Evolutionary conservation across 2,113 vertebrate genomes (phyloP).

Genomic region (Ochotona princeps): DNA sequence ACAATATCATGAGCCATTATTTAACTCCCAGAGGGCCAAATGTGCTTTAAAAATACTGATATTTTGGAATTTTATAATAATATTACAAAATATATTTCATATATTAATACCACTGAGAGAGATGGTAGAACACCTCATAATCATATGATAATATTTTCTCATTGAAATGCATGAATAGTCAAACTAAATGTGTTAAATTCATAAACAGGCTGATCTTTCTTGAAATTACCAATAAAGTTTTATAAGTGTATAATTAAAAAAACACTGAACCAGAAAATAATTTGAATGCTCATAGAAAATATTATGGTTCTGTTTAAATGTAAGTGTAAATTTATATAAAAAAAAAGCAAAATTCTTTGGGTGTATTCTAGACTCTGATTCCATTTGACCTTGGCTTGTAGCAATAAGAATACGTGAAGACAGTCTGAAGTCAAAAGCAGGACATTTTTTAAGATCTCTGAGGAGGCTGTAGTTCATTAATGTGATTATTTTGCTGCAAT

Average conservation of each 20-base stretch:
- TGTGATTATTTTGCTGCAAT: not conserved
- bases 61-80: not conserved
- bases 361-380: not conserved
- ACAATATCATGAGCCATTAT: not conserved
- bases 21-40: not conserved
- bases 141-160: constrained; percentile 4
- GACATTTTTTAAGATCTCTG: not conserved
- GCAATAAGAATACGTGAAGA: not conserved
- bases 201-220: not conserved
- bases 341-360: not conserved
- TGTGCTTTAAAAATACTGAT: not conserved
- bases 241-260: not conserved
- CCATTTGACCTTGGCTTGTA: not conserved
- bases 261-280: not conserved
- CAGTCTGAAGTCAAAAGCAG: not conserved
- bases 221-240: not conserved
- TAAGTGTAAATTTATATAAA: constrained; percentile 3
- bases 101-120: not conserved
- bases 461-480: not conserved
- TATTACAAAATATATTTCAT: not conserved
- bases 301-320: constrained; percentile 8
- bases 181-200: not conserved
- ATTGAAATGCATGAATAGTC: constrained; percentile 13
- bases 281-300: not conserved
- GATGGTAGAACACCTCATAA: not conserved